Conservation (phyloP, 2,888 invertebrate genomes). For the Morpho helenor region DNA sequence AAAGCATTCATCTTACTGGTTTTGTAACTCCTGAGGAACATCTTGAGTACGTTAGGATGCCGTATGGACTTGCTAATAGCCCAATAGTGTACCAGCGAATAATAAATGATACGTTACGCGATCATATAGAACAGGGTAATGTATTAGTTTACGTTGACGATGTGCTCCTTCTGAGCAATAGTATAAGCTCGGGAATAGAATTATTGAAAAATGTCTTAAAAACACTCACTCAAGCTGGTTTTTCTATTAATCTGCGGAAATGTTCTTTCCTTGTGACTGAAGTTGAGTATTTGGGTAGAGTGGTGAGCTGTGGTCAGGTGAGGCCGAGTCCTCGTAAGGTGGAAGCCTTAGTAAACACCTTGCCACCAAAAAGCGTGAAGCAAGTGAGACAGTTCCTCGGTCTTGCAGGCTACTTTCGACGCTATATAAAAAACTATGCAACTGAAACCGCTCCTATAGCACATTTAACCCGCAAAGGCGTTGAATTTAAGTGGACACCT, state of each 20-base stretch:
- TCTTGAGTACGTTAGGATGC: neutral
- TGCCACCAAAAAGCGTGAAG: slow-evolving; percentile 26
- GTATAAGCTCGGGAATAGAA: slow-evolving; percentile 5
- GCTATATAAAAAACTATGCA: slow-evolving; percentile 4
- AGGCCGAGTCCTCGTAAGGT: too few species aligned
- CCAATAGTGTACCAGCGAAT: slow-evolving; percentile 16
- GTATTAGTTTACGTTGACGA: slow-evolving; percentile 24
- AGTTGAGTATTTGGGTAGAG: slow-evolving; percentile 31
- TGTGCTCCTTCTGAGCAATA: slow-evolving; percentile 12
- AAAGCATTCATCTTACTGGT: neutral
- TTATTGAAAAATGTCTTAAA: slow-evolving; percentile 9
- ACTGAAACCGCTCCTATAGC: neutral
- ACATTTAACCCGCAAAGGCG: slow-evolving; percentile 4
- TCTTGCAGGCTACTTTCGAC: slow-evolving; percentile 7
- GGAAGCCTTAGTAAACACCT: slow-evolving; percentile 25
- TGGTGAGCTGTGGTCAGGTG: slow-evolving; percentile 27
- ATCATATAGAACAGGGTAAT: slow-evolving; percentile 13
- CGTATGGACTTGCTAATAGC: slow-evolving; percentile 1
- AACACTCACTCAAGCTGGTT: slow-evolving; percentile 25
- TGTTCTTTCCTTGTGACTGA: slow-evolving; percentile 23
- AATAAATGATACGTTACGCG: slow-evolving; percentile 13
- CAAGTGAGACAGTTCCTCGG: slow-evolving; percentile 28
- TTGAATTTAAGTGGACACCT: slow-evolving; percentile 3
- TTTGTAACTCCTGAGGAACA: slow-evolving; percentile 5
- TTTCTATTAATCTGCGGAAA: slow-evolving; percentile 29